Conservation (phyloP, 2,797 vertebrate species). For the Carapus acus region DNA sequence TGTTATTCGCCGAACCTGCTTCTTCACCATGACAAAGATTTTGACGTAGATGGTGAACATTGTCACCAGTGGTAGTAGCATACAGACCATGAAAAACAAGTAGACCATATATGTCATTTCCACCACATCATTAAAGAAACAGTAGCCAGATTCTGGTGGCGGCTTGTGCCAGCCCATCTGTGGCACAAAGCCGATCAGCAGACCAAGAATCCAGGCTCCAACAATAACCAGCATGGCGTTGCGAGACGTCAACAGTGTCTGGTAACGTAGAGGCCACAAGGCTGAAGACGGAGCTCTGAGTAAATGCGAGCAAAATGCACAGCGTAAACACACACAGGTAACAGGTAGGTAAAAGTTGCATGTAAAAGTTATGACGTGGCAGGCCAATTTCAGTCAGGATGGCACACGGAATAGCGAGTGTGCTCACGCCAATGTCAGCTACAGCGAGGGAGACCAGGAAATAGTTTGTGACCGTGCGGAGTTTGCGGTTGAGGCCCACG, state of each 20-base stretch:
- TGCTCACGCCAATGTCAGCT: conserved; percentile 73
- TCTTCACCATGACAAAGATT: conserved; percentile 68
- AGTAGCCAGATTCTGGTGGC: conserved; percentile 45
- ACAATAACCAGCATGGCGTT: conserved; percentile 68
- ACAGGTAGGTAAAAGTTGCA: no score
- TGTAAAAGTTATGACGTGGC: conserved; percentile 65
- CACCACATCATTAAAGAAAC: conserved; percentile 65
- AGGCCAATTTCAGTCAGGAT: conserved; percentile 72
- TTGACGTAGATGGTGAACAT: conserved; percentile 74
- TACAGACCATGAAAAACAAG: conserved; percentile 65
- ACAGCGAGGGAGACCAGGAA: conserved; percentile 75
- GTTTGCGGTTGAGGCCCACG: conserved; percentile 64
- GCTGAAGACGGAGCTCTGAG: conserved; percentile 79
- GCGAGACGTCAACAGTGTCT: conserved; percentile 65
- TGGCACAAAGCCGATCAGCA: conserved; percentile 66
- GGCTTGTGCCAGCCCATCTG: conserved; percentile 78
- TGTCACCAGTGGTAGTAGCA: conserved; percentile 66
- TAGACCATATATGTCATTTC: conserved; percentile 74
- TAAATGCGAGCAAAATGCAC: conserved; percentile 75
- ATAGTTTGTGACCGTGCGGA: conserved; percentile 77
- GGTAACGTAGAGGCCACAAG: conserved; percentile 75
- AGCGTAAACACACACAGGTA: conserved; percentile 77
- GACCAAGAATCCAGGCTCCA: conserved; percentile 64
- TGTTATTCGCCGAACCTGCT: conserved; percentile 61
- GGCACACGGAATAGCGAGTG: conserved; percentile 75